These are phyloP conservation scores for Eutolmus rufibarbis DNA, from an alignment of 2,888 invertebrate genomes.

Conservation along the genomic window DNA sequence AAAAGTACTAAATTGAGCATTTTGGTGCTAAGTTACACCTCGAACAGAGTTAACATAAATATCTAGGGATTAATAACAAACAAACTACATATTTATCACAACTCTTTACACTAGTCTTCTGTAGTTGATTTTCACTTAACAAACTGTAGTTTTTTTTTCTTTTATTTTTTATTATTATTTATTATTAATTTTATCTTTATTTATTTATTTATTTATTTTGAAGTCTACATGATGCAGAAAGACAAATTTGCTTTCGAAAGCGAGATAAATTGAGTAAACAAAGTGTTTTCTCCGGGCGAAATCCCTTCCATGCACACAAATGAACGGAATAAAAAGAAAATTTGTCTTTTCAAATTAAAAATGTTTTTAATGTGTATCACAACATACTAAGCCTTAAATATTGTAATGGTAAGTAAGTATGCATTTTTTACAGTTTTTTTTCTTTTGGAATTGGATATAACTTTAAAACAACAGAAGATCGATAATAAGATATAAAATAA, in stretches of 20 bases:
- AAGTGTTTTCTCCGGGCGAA: neutral
- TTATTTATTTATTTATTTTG: neutral
- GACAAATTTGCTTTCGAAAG: conserved; percentile 14
- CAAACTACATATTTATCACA: conserved; percentile 25
- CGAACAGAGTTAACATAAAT: conserved; percentile 11
- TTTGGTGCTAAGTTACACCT: neutral
- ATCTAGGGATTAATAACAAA: conserved; percentile 15
- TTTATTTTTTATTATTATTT: too few species aligned
- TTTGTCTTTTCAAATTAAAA: conserved; percentile 38
- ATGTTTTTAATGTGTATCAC: conserved; percentile 37
- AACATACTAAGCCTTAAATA: conserved; percentile 41
- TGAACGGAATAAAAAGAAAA: conserved; percentile 4
- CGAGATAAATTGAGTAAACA: neutral
- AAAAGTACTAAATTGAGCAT: conserved; percentile 25
- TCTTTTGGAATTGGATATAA: conserved; percentile 2
- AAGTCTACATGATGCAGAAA: neutral
- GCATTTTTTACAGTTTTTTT: neutral
- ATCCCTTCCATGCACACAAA: neutral
- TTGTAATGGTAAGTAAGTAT: conserved; percentile 38
- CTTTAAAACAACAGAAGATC: conserved; percentile 23
- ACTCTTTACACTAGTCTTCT: conserved; percentile 18
- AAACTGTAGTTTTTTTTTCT: neutral
- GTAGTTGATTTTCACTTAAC: neutral
- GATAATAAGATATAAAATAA: conserved; percentile 28
- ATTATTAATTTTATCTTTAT: too few species aligned